These are phyloP conservation scores for Chrysogorgia sp. DNA, from an alignment of 92 coral and sea anemone species.

Conservation along the genomic window DNA sequence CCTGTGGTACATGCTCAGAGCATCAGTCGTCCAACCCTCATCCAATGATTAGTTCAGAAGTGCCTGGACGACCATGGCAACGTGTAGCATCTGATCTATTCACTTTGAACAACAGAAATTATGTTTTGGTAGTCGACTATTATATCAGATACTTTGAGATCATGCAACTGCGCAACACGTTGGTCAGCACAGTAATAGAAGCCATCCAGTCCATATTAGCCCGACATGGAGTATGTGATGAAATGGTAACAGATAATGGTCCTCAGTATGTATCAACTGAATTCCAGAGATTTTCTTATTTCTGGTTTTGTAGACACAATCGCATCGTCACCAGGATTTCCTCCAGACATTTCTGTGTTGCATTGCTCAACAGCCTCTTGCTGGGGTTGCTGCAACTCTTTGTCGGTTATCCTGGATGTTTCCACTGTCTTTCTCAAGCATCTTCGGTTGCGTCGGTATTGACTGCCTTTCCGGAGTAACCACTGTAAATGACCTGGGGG, in stretches of 20 bases:
- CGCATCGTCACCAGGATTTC: no score
- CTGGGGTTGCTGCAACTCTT: no score
- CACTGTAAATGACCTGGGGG: slow-evolving; percentile 12
- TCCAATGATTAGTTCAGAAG: slow-evolving; percentile 5
- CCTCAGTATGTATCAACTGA: slow-evolving; percentile 25
- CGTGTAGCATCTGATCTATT: slow-evolving; percentile 34
- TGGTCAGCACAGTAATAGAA: not conserved
- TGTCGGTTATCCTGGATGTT: no score
- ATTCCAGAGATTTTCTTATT: slow-evolving; percentile 20
- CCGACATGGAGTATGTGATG: slow-evolving; percentile 29
- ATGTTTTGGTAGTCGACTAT: slow-evolving; percentile 18
- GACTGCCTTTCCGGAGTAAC: slow-evolving; percentile 5
- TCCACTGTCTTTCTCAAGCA: not conserved
- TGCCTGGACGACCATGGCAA: slow-evolving; percentile 40
- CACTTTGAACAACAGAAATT: slow-evolving; percentile 8
- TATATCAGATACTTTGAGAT: slow-evolving; percentile 24
- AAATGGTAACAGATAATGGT: slow-evolving; percentile 24
- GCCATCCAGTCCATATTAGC: slow-evolving; percentile 21
- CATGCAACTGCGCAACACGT: not conserved
- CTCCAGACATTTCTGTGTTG: no score
- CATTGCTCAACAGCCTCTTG: no score
- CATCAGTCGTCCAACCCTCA: no score
- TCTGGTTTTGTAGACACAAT: no score
- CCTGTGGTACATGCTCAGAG: not conserved
- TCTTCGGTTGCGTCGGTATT: slow-evolving; percentile 6